phyloP scores from a whole-genome alignment of 2,888 invertebrate genomes.

The Agrenia bidenticulata region DNA sequence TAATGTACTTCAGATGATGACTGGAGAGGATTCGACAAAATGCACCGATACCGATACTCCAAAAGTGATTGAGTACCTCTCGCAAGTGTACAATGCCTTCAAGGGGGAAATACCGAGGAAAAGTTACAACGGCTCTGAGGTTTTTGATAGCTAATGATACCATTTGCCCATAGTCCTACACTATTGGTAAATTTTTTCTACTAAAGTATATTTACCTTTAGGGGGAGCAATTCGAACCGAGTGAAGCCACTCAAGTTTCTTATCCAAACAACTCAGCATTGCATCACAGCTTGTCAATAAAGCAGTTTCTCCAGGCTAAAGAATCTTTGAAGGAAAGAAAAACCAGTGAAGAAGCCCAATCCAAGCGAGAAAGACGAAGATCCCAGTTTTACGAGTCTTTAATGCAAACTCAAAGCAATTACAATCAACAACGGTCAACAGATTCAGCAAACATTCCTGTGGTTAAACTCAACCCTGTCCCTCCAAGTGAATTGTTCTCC shows the following conservation, averaged over 20 bases:
- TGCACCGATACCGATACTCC: constrained; percentile 24
- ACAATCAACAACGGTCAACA: constrained; percentile 31
- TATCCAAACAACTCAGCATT: constrained; percentile 39
- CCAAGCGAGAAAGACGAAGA: constrained; percentile 32
- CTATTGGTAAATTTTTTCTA: background rate
- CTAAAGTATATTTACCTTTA: background rate
- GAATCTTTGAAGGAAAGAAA: constrained; percentile 27
- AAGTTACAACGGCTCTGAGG: background rate
- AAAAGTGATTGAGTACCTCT: constrained; percentile 36
- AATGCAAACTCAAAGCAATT: constrained; percentile 28
- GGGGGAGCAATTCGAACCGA: background rate
- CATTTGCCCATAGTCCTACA: background rate
- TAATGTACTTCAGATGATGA: constrained; percentile 22
- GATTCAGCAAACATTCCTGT: constrained; percentile 36
- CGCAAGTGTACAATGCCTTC: constrained; percentile 44
- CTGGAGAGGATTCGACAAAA: constrained; percentile 26
- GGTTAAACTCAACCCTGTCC: constrained; percentile 40
- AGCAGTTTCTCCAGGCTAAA: constrained; percentile 37
- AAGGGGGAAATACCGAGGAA: constrained; percentile 43
- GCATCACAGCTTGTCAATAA: constrained; percentile 37
- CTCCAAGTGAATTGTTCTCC: constrained; percentile 38
- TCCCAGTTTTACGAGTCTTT: constrained; percentile 41
- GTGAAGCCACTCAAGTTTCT: background rate
- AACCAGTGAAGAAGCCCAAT: constrained; percentile 30
- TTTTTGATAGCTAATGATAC: background rate